phyloP scores from a whole-genome alignment of 2,797 vertebrate species.

The Austrolebias charrua region DNA sequence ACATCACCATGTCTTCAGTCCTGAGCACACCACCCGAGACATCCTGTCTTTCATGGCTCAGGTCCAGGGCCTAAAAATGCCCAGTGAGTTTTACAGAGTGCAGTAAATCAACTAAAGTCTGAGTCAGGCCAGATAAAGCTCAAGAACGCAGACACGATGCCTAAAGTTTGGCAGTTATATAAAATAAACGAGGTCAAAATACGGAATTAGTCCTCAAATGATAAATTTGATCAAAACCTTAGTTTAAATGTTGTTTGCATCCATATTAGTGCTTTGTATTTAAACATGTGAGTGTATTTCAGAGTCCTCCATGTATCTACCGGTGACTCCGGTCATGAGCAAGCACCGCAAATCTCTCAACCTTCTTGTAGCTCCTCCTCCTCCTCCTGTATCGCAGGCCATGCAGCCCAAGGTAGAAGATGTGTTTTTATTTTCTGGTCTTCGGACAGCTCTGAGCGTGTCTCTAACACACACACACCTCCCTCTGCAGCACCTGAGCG shows the following conservation, averaged over 20 bases:
- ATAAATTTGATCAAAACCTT: too few species aligned
- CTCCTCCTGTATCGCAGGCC: slow-evolving; percentile 42
- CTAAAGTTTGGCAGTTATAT: too few species aligned
- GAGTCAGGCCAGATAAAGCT: not conserved
- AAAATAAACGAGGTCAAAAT: too few species aligned
- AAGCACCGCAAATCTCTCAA: slow-evolving; percentile 91
- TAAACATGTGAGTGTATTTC: slow-evolving; percentile 36
- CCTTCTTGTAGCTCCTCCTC: slow-evolving; percentile 86
- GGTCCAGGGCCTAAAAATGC: slow-evolving; percentile 88
- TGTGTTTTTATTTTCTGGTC: slow-evolving; percentile 1
- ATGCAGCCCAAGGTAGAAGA: slow-evolving; percentile 73
- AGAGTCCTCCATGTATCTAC: slow-evolving; percentile 91
- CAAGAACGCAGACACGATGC: too few species aligned
- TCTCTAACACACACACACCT: not conserved
- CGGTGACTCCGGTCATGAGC: slow-evolving; percentile 84
- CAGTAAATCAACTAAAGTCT: not conserved
- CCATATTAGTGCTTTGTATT: too few species aligned
- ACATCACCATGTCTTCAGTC: slow-evolving; percentile 87
- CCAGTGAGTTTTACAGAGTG: slow-evolving; percentile 81
- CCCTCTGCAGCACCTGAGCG: slow-evolving; percentile 64
- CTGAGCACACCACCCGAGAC: slow-evolving; percentile 91
- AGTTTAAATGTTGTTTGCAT: too few species aligned
- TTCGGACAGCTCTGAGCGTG: not conserved
- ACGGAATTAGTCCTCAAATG: too few species aligned
- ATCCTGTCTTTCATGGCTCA: slow-evolving; percentile 95